Evolutionary conservation across 2,113 vertebrate genomes (phyloP).

Genomic region (Oryzias javanicus): DNA sequence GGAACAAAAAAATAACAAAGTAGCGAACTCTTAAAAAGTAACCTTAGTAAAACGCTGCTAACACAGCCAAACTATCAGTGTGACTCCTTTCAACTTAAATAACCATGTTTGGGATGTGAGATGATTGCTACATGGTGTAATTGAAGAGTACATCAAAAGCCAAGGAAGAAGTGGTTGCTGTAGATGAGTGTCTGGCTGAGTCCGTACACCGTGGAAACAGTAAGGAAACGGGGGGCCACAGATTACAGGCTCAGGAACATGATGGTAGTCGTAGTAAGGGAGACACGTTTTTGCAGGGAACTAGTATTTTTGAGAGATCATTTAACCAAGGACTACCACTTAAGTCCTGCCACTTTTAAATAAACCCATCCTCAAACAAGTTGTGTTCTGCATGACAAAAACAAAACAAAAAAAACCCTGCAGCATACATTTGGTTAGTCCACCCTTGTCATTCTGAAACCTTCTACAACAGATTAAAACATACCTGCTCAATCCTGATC

Average conservation of each 20-base stretch:
- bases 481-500: too few relatives aligned
- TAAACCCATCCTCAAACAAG: too few relatives aligned
- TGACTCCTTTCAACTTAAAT: constrained; percentile 67
- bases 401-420: too few relatives aligned
- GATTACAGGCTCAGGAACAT: constrained; percentile 57
- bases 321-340: too few relatives aligned
- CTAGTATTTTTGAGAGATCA: neutral
- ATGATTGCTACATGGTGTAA: constrained; percentile 72
- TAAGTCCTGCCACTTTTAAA: too few relatives aligned
- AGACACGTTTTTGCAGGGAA: neutral
- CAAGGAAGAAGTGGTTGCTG: constrained; percentile 43
- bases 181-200: constrained; percentile 49
- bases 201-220: constrained; percentile 23
- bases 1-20: constrained; percentile 23
- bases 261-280: constrained; percentile 21
- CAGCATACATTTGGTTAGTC: too few relatives aligned
- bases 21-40: constrained; percentile 28
- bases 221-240: constrained; percentile 41
- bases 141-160: constrained; percentile 73
- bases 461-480: too few relatives aligned
- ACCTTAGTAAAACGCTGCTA: constrained; percentile 27
- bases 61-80: constrained; percentile 53
- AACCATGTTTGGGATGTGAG: constrained; percentile 59
- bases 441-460: too few relatives aligned
- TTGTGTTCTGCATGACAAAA: too few relatives aligned